Base-by-base conservation (phyloP, 1,140 invertebrate species). In the Dryas iulia region DNA sequence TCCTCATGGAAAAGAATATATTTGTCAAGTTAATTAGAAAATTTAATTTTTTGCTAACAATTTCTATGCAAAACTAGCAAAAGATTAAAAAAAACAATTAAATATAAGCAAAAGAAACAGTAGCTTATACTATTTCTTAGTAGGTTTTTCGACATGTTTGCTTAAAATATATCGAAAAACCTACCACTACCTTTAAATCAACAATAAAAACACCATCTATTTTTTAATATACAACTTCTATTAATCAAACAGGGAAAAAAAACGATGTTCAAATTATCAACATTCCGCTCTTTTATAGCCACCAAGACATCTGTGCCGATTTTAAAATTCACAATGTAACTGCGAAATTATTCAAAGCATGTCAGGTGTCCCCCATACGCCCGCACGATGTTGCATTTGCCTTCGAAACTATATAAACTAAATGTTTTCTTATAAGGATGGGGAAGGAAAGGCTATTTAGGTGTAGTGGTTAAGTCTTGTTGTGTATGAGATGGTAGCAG, bases 281-380 rank as follows among this genome's bases (percentile, higher is more conserved):
- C 35, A 66, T 64, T 67, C 72, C 63, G 70, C 72, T 76, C 57
- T 79, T 84, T 83, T 83, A 84, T 84, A 73, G 75, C 73, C 73
- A 68, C 73, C 65, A 73, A 83, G 73, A 86, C 83, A 86, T 85
- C 72, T 84, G 81, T 77, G 76, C 59, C 70, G 59, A 67, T 76
- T 86, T 86, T 85, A 82, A 85, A 86, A 86, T 85, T 86, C 84
- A 80, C 78, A 64, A 72, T 79, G 77, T 82, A 81, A 88, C 75
- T 86, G 84, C 82, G 70, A 80, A 87, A 87, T 89, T 87, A 89
- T 87, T 87, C 84, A 86, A 82, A 79, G 66, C 76, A 77, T 79
- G 83, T 84, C 84, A 89, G 86, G 86, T 88, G 84, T 82, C 78
- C 78, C 77, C 77, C 73, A 78, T 77, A 77, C 69, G 69, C 79